Evolutionary conservation across 2,888 invertebrate species (phyloP).

Genomic region (Sceliomorpha sp.): DNA sequence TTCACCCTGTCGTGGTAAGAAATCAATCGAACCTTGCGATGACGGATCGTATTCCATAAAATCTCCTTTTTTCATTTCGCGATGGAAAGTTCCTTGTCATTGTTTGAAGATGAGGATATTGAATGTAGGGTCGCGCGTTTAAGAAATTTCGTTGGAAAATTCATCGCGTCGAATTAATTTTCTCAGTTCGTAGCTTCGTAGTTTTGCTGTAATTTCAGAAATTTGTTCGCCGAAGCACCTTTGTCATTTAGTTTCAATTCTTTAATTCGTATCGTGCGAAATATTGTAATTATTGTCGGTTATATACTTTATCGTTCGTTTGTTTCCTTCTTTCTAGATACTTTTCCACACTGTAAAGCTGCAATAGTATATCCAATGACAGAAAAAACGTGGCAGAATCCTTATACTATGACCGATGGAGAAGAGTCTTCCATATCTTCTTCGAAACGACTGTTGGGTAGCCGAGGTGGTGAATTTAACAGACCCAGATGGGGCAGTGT

Average conservation of each 20-base stretch:
- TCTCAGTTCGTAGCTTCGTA: too few species aligned
- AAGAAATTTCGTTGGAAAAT: too few species aligned
- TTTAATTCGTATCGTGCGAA: too few species aligned
- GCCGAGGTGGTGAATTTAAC: conserved; percentile 70
- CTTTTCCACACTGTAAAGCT: background rate
- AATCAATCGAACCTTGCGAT: too few species aligned
- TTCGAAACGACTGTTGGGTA: conserved; percentile 66
- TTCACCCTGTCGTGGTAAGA: conserved; percentile 19
- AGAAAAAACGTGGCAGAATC: conserved; percentile 73
- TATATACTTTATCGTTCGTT: background rate
- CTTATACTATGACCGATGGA: conserved; percentile 66
- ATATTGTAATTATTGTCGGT: too few species aligned
- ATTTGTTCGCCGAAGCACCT: too few species aligned
- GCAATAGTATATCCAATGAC: conserved; percentile 46
- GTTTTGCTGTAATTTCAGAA: too few species aligned
- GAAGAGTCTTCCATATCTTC: conserved; percentile 70
- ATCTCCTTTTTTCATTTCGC: conserved; percentile 1
- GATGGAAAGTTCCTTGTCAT: too few species aligned
- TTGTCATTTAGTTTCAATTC: too few species aligned
- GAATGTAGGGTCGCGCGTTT: too few species aligned
- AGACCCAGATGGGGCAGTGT: conserved; percentile 75
- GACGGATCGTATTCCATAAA: background rate
- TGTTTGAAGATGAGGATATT: too few species aligned
- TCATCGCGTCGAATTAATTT: too few species aligned
- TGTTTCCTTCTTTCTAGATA: background rate